Base-by-base conservation (phyloP, 2,888 invertebrate species). In the Trissolcus brochymenae region DNA sequence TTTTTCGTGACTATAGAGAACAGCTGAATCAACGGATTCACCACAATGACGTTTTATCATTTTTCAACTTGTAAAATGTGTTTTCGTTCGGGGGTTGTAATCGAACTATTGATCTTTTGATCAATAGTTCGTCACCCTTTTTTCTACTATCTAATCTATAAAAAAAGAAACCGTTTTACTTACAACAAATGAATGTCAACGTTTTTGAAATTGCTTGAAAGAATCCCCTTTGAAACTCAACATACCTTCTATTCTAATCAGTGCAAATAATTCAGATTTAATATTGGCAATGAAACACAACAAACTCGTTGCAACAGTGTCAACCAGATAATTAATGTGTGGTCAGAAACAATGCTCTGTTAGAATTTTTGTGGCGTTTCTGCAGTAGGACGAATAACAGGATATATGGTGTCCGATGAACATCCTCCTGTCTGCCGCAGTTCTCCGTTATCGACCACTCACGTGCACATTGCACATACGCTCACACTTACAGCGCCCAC, bases 371-470 rank as follows among this genome's bases (percentile, higher is more conserved):
- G 80, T 66, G 77, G 72, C 61, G 79, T 76, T 83, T 82, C 82
- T 84, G 81, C 84, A 83, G 84, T 85, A 84, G 86, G 85, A 83
- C 87, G 86, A 87, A 88, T 88, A 89, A 87, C 89, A 88, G 89
- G 89, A 89, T 88, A 88, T 86, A 85, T 85, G 86, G 88, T 88
- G 88, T 88, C 88, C 88, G 84, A 87, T 89, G 87, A 85, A 87
- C 87, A 88, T 87, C 86, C 87, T 84, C 82, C 83, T 74, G 80
- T 80, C 81, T 79, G 76, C 74, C 62, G 79, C 71, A 76, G 59
- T 75, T 79, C 68, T 80, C 83, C 84, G 86, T 87, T 88, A 87
- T 87, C 87, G 87, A 87, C 86, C 86, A 84, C 84, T 83, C 82
- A 80, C 81, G 78, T 77, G 68, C 82, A 78, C 80, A 65, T 78